Evolutionary conservation across 2,797 vertebrate genomes (phyloP), one percentile per base, ranked within the genome.

Genomic region (Falco berigora): DNA sequence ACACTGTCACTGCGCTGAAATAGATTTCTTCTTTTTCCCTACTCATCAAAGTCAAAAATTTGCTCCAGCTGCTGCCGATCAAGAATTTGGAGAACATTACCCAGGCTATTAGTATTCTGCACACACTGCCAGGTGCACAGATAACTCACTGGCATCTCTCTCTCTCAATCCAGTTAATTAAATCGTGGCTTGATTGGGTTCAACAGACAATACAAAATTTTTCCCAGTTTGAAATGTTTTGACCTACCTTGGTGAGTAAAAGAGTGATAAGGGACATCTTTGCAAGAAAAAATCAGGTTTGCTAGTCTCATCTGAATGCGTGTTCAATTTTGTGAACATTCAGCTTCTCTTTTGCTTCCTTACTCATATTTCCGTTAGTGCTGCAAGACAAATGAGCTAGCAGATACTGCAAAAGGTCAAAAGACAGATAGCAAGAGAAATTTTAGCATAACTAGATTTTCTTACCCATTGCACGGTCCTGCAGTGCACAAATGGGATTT

Each of bases 1-100:
- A 79, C 91, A 81, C 90, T 85, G 94, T 90, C 7, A 0, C 72
- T 68, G 81, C 68, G 77, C 93, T 83, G 62, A 95, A 96, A 96
- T 91, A 67, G 78, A 94, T 93, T 77, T 89, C 75, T 85, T 71
- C 77, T 92, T 93, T 82, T 76, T 20, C 81, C 68, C 84, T 90
- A n/a, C 81, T 90, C 82, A 88, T 94, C 88, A 93, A 94, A 96
- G 84, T 89, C 80, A 96, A 95, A 88, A 85, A 94, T 27, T 83
- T 94, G 58, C 86, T 92, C 88, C 95, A 97, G 95, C 94, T 95
- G 93, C 96, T 94, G 86, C 92, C 96, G 83, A 80, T 85, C 62
- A 92, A 91, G 94, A 81, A 68, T 55, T 78, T 77, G 64, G 58
- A 89, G 93, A 92, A 92, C 46, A 91, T 80, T 87, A 85, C 55